Evolutionary conservation across 2,113 vertebrate genomes (phyloP).

Genomic region (Lanius ludovicianus): DNA sequence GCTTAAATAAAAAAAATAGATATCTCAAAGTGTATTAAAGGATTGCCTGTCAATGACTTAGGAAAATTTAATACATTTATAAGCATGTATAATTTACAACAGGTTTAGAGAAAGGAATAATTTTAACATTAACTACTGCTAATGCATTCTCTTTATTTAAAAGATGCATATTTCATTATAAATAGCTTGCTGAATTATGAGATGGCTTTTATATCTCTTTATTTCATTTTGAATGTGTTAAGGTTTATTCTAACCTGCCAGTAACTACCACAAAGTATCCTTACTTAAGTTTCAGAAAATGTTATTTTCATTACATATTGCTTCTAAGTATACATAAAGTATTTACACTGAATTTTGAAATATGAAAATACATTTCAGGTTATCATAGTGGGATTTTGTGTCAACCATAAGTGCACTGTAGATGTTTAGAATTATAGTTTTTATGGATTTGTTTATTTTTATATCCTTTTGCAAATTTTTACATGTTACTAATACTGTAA

Average conservation of each 20-base stretch:
- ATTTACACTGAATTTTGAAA: not conserved
- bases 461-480: not conserved
- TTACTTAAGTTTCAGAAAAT: not conserved
- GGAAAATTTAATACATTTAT: constrained; percentile 3
- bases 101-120: not conserved
- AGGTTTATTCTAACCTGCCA: not conserved
- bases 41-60: not conserved
- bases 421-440: not conserved
- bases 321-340: not conserved
- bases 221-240: constrained; percentile 28
- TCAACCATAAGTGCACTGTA: not conserved
- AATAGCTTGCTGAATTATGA: constrained; percentile 15
- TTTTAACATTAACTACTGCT: constrained; percentile 9
- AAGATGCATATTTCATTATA: constrained; percentile 13
- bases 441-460: not conserved
- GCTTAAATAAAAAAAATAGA: not conserved
- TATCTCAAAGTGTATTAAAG: not conserved
- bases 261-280: not conserved
- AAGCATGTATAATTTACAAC: not conserved
- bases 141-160: constrained; percentile 17
- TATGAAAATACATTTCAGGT: not conserved
- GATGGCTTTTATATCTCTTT: not conserved
- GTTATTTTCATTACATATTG: not conserved
- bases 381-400: not conserved
- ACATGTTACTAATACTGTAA: not conserved